Evolutionary conservation across 2,797 vertebrate genomes (phyloP).

Genomic region (Todus mexicanus): DNA sequence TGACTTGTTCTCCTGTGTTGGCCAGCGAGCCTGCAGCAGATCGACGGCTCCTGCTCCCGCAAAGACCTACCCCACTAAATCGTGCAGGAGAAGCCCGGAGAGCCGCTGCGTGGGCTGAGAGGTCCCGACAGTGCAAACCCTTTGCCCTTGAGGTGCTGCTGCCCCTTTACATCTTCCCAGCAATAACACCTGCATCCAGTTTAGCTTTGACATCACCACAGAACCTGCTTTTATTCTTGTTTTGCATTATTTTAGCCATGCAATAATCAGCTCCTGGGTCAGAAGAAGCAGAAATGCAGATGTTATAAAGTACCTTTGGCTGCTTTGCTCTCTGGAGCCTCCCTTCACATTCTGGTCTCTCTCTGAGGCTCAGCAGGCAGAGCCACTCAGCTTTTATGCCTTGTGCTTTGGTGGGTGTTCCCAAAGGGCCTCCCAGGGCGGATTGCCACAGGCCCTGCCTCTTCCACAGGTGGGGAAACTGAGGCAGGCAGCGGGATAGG

Average conservation of each 20-base stretch:
- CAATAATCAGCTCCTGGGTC: too few relatives aligned
- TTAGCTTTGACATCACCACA: background rate
- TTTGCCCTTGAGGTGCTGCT: background rate
- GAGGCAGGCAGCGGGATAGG: background rate
- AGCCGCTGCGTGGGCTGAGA: too few relatives aligned
- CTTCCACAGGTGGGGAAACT: background rate
- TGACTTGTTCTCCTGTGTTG: background rate
- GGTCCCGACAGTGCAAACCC: background rate
- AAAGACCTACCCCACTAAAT: background rate
- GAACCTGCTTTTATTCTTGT: background rate
- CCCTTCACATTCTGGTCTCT: background rate
- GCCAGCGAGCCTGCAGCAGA: background rate
- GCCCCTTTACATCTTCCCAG: background rate
- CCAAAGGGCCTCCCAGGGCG: background rate
- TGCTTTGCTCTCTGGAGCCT: background rate
- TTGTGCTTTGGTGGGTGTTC: background rate
- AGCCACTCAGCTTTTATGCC: background rate
- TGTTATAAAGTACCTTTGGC: background rate
- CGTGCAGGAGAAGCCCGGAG: accelerated
- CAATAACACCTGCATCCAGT: background rate
- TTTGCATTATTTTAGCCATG: background rate
- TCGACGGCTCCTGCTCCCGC: background rate
- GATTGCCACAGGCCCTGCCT: background rate
- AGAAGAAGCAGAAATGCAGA: accelerated
- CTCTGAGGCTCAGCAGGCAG: background rate